Evolutionary conservation across 2,888 invertebrate species (phyloP).

Genomic region (Apodemia duryi): DNA sequence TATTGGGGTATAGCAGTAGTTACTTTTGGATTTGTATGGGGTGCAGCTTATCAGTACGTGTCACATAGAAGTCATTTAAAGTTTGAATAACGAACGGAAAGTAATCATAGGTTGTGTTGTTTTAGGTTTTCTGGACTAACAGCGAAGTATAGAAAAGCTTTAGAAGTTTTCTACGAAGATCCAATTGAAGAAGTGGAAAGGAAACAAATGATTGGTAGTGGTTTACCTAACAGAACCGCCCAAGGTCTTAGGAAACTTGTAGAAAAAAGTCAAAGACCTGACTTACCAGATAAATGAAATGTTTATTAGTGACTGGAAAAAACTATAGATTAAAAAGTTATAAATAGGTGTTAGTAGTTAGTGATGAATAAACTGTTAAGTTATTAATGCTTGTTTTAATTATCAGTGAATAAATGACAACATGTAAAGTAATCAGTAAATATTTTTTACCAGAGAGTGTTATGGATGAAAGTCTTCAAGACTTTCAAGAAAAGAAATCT

Average conservation of each 20-base stretch:
- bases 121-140: conserved; percentile 49
- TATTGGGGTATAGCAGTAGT: conserved; percentile 68
- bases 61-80: conserved; percentile 1
- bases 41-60: conserved; percentile 73
- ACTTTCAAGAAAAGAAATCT: conserved; percentile 58
- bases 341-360: conserved; percentile 14
- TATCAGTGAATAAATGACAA: conserved; percentile 39
- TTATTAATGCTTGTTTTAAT: conserved; percentile 49
- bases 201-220: conserved; percentile 55
- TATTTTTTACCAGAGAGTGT: conserved; percentile 49
- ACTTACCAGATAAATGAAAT: conserved; percentile 52
- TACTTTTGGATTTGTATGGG: conserved; percentile 56
- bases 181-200: conserved; percentile 66
- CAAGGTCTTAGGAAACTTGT: conserved; percentile 44
- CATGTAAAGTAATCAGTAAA: conserved; percentile 52
- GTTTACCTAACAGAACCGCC: conserved; percentile 45
- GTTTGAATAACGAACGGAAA: conserved; percentile 1
- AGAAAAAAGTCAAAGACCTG: conserved; percentile 45
- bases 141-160: conserved; percentile 45
- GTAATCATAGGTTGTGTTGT: conserved; percentile 29
- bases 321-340: conserved; percentile 30
- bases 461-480: conserved; percentile 66
- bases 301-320: conserved; percentile 40
- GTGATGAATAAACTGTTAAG: conserved; percentile 33
- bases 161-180: conserved; percentile 55